Evolutionary conservation across 2,888 invertebrate genomes (phyloP).

Genomic region (Limenitis camilla): DNA sequence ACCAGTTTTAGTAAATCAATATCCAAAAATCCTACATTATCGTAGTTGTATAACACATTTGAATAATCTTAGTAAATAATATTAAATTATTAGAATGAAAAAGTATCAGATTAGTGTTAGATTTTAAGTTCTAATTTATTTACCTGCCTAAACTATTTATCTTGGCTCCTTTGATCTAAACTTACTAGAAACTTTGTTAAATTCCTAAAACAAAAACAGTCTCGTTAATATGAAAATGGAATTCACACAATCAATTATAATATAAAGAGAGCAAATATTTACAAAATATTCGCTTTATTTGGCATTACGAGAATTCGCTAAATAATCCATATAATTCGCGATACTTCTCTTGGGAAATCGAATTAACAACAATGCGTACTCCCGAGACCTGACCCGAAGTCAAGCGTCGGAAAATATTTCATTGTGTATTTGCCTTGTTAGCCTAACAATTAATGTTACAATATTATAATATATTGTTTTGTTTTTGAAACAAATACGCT

Average conservation of each 20-base stretch:
- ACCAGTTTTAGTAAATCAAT: too few relatives aligned
- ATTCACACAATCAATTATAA: not conserved
- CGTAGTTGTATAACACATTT: too few relatives aligned
- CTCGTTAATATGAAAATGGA: not conserved
- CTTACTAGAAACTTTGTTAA: too few relatives aligned
- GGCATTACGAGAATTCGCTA: not conserved
- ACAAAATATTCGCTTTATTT: not conserved
- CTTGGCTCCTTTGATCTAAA: too few relatives aligned
- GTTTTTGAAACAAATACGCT: too few relatives aligned
- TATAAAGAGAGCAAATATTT: not conserved
- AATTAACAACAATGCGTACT: slow-evolving; percentile 20
- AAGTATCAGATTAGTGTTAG: too few relatives aligned
- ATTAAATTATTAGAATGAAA: too few relatives aligned
- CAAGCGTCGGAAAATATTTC: slow-evolving; percentile 1
- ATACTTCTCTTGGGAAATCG: slow-evolving; percentile 19
- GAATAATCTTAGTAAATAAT: too few relatives aligned
- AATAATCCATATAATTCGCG: slow-evolving; percentile 6
- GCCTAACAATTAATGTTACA: slow-evolving; percentile 3
- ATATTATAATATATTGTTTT: not conserved
- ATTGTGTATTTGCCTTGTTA: slow-evolving; percentile 4
- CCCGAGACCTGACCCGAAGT: slow-evolving; percentile 16
- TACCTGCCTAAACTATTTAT: too few relatives aligned
- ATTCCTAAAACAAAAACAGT: too few relatives aligned
- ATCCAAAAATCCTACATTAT: too few relatives aligned
- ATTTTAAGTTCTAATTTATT: too few relatives aligned